A percentile compares a stretch with the other conserved stretches of the same genome.
Conservation (phyloP, 2,888 invertebrate species). For the Brenthis ino region DNA sequence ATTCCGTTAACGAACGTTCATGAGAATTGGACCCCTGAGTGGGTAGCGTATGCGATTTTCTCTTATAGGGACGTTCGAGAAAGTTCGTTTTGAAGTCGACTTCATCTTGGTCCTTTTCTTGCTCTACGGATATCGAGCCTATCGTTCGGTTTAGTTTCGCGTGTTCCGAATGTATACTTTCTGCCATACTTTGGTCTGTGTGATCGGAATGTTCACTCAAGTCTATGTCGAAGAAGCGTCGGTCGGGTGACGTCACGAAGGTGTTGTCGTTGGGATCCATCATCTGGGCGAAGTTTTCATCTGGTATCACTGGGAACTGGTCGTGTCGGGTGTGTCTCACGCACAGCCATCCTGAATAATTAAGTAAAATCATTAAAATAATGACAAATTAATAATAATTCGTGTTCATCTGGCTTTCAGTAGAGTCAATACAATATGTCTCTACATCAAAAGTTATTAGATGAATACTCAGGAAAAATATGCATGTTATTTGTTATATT, state of each 20-base stretch:
- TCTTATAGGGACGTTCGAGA: constrained; percentile 57
- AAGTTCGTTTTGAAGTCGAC: constrained; percentile 56
- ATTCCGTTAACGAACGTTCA: constrained; percentile 85
- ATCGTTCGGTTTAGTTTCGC: constrained; percentile 53
- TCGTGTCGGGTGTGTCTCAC: constrained; percentile 90
- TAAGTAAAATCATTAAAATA: background rate
- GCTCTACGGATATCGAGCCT: constrained; percentile 50
- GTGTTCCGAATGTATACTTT: constrained; percentile 68
- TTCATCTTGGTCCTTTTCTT: constrained; percentile 60
- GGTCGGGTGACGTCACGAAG: constrained; percentile 63
- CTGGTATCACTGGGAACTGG: constrained; percentile 88
- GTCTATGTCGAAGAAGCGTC: constrained; percentile 65
- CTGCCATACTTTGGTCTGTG: constrained; percentile 72
- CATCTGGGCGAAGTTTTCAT: constrained; percentile 82
- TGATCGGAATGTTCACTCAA: constrained; percentile 76
- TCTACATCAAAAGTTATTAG: no score
- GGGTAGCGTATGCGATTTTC: constrained; percentile 83
- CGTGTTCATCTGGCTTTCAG: no score
- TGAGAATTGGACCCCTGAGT: constrained; percentile 79
- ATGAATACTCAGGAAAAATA: no score
- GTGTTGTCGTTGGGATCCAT: constrained; percentile 65
- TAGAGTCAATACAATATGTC: no score
- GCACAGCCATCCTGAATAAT: constrained; percentile 85
- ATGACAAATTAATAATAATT: background rate
- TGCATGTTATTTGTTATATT: no score